Percentiles rank a stretch among this genome's conserved stretches.
These are phyloP conservation scores for Gyrodactylus salaris DNA, from an alignment of 1,140 invertebrate genomes.

Conservation along the genomic window DNA sequence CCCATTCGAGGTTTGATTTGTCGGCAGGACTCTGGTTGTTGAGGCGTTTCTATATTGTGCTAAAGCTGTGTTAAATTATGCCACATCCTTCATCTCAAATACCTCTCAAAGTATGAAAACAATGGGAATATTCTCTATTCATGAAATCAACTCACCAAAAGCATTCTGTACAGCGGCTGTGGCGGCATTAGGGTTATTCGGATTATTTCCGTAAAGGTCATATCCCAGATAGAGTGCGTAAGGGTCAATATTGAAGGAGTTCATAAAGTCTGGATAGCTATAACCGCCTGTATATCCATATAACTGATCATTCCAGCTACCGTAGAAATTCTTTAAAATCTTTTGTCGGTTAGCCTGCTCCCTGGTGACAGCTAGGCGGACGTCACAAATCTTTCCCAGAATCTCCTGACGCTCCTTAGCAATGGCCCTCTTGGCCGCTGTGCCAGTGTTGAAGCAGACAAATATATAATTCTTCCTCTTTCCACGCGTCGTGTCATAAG, in stretches of 20 bases:
- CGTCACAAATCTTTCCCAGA: neutral
- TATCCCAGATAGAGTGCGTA: neutral
- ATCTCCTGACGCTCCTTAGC: neutral
- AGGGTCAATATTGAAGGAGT: neutral
- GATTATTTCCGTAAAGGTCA: neutral
- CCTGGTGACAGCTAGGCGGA: neutral
- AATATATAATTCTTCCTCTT: conserved; percentile 8
- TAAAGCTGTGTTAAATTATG: too few species aligned
- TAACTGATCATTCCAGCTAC: neutral
- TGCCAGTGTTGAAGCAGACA: neutral
- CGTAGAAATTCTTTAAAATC: neutral
- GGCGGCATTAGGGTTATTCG: neutral
- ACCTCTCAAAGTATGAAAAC: too few species aligned
- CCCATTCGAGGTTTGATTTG: neutral
- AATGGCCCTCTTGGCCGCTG: neutral
- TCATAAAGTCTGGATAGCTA: neutral
- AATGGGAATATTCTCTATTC: neutral
- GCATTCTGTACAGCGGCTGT: neutral
- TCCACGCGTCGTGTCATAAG: conserved; percentile 9
- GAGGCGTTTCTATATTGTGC: neutral
- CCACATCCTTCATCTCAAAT: too few species aligned
- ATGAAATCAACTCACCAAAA: neutral
- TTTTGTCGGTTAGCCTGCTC: neutral
- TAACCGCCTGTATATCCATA: neutral
- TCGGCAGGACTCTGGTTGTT: neutral